Base-by-base conservation (phyloP, 2,888 invertebrate species). In the Epicampocera succincta region DNA sequence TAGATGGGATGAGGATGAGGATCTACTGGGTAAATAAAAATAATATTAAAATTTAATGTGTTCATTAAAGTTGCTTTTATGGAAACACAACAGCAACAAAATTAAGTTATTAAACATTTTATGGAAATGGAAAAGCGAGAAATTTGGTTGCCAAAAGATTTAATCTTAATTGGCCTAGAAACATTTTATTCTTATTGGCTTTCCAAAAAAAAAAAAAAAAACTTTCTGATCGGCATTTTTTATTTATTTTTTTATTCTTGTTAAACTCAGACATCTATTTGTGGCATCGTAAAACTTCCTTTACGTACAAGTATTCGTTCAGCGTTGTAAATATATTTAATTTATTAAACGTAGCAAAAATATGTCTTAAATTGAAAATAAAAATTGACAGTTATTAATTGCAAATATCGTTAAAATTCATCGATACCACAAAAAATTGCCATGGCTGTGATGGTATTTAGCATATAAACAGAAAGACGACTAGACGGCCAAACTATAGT, bases 371-470 rank as follows among this genome's bases (percentile, higher is more conserved):
- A 85, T 85, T 86, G 87, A 87, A 87, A 85, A 86, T 87, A 86
- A 87, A 86, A 87, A 85, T 79, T 88, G 89, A 89, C 89, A 89
- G 89, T 88, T 89, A 89, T 89, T 89, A 89, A 89, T 89, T 89
- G 89, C 88, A 88, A 89, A 89, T 89, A 89, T 89, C 89, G 87
- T 87, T 88, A 87, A 88, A 82, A 88, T 88, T 89, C 88, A 89
- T 89, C 89, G 88, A 82, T 77, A 78, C 52, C 19, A 50, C 13
- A 46, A 58, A 73, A 78, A 61, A 76, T 74, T 77, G 69, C 73
- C 33, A 75, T 71, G 56, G 44, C 52, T 73, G 9, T 73, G 61
- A 60, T 68, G 78, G 61, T 61, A 60, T 52, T 78, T 19, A 33
- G 11, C 50, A 52, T 44, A 54, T 40, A 69, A 63, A 77, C 54